Percentiles rank a stretch among this genome's conserved stretches.
Evolutionary conservation across 2,888 invertebrate genomes (phyloP).

Genomic region (Atethmia centrago): DNA sequence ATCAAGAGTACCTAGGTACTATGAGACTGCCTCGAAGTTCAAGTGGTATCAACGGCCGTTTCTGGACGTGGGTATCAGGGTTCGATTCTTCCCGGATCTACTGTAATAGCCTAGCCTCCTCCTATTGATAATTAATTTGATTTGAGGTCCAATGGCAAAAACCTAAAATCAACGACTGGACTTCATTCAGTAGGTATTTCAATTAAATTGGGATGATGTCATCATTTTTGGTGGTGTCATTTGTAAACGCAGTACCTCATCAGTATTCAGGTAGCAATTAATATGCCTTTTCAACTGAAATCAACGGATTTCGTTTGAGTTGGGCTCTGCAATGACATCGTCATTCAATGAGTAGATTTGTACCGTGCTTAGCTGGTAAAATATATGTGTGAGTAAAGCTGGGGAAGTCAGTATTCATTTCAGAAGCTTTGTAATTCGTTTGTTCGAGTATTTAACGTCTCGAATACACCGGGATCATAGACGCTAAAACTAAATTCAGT

Average conservation of each 20-base stretch:
- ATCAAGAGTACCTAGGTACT: background rate
- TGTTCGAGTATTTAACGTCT: background rate
- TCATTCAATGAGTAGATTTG: constrained; percentile 6
- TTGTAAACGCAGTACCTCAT: constrained; percentile 14
- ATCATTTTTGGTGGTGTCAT: constrained; percentile 3
- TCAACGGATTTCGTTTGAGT: constrained; percentile 8
- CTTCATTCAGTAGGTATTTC: background rate
- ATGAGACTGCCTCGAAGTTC: background rate
- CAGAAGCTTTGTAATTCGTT: background rate
- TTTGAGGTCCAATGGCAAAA: background rate
- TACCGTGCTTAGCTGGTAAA: background rate
- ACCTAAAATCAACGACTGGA: background rate
- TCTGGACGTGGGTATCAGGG: background rate
- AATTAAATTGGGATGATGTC: background rate
- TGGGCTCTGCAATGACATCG: background rate
- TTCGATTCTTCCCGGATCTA: background rate
- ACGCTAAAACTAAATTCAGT: background rate
- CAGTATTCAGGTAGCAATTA: constrained; percentile 31
- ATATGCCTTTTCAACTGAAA: constrained; percentile 25
- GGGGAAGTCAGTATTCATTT: background rate
- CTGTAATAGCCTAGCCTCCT: background rate
- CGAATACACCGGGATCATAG: no score
- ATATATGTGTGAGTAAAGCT: background rate
- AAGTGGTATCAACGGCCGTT: background rate
- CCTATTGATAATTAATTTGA: background rate